phyloP scores from a whole-genome alignment of 2,888 invertebrate genomes.

The Caenorhabditis doughertyi region DNA sequence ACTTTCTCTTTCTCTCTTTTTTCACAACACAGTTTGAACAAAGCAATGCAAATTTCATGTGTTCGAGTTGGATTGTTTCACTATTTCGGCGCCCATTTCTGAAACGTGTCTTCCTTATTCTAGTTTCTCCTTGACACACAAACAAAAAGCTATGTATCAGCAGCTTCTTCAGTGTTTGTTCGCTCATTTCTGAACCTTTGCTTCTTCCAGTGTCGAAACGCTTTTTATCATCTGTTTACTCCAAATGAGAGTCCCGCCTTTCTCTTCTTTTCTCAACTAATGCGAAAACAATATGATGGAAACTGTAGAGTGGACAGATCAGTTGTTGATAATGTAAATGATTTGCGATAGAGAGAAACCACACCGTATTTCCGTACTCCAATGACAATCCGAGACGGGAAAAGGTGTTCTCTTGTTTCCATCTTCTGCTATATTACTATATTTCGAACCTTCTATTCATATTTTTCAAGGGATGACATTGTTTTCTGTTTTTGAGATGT shows the following conservation, averaged over 20 bases:
- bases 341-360: constrained; percentile 23
- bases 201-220: constrained; percentile 9
- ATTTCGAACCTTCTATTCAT: neutral
- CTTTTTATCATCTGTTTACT: constrained; percentile 36
- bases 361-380: constrained; percentile 9
- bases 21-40: constrained; percentile 30
- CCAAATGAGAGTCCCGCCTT: constrained; percentile 16
- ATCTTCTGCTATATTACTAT: neutral
- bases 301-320: constrained; percentile 21
- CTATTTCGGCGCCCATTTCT: neutral
- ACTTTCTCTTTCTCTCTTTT: neutral
- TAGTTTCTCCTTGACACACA: constrained; percentile 3
- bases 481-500: constrained; percentile 32
- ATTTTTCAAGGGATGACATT: neutral
- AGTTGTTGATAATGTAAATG: constrained; percentile 42
- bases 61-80: constrained; percentile 5
- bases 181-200: neutral
- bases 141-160: constrained; percentile 23
- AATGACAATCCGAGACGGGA: neutral
- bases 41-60: constrained; percentile 49
- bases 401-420: constrained; percentile 4
- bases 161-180: constrained; percentile 10
- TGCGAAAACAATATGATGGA: constrained; percentile 46
- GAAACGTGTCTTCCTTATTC: constrained; percentile 27
- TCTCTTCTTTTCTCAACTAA: neutral